Percentiles rank a stretch among this genome's conserved stretches.
These are phyloP conservation scores for Muntiacus muntjak DNA, from an alignment of 2,113 vertebrate species.

Conservation along the genomic window DNA sequence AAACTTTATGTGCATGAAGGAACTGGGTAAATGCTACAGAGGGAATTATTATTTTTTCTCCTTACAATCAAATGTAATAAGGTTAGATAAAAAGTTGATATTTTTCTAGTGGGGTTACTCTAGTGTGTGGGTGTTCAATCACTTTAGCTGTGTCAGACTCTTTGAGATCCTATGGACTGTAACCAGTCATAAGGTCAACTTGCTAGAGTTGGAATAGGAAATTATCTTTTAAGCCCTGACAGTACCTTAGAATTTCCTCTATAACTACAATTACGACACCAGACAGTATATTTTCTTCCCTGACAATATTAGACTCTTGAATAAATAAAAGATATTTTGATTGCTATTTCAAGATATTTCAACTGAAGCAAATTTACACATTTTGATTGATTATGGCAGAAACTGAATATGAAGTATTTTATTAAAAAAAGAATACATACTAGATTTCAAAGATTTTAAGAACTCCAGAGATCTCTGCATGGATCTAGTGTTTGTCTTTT, in stretches of 20 bases:
- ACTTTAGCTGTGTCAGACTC: neutral
- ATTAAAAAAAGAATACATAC: neutral
- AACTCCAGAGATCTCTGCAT: neutral
- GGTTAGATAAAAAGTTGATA: neutral
- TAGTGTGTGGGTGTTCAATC: neutral
- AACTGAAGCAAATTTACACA: neutral
- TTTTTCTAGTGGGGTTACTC: neutral
- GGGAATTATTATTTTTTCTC: neutral
- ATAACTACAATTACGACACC: neutral
- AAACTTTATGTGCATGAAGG: neutral
- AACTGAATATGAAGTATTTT: neutral
- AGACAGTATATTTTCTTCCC: neutral
- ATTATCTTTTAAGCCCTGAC: neutral
- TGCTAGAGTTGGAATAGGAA: accelerated
- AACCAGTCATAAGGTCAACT: neutral
- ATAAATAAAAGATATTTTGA: neutral
- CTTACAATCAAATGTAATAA: neutral
- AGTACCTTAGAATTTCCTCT: neutral
- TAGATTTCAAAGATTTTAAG: neutral
- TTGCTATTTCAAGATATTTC: neutral
- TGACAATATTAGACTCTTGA: neutral
- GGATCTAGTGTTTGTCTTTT: neutral
- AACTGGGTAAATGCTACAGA: neutral
- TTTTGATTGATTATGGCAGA: neutral
- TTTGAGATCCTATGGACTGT: neutral